Evolutionary conservation across 2,888 invertebrate species (phyloP), one percentile per base, ranked within the genome.

Genomic region (Shargacucullia verbasci): DNA sequence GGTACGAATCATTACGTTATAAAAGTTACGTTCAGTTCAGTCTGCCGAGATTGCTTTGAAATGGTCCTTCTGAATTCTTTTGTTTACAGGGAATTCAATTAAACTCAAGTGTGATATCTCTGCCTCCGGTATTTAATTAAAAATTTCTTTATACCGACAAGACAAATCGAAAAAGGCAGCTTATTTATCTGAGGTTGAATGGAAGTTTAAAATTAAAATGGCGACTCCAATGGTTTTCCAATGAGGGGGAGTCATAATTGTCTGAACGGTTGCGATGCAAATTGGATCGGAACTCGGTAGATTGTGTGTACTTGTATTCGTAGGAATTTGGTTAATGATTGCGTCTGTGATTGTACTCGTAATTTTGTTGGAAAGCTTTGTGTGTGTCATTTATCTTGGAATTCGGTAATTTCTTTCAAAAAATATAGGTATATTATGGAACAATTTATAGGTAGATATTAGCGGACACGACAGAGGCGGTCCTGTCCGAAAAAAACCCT

Each of bases 221-320:
- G 71, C 67, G 69, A 70, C 72, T 66, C 78, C n/a, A 81, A 85
- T 82, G 79, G 81, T 79, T 85, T 86, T 78, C 78, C 82, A 80
- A 80, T 83, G 80, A 68, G 62, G 40, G n/a, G 77, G 79, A 82
- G 79, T 80, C 80, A 84, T 85, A 78, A 81, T 79, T 66, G 72
- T 70, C 73, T 73, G 76, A 79, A 79, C 20, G 78, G 81, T 76
- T 69, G 73, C 67, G 59, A 78, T 78, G 70, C 66, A 64, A 80
- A 76, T 80, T 72, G 74, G 70, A 72, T 69, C 69, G 70, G 59
- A 69, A 65, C 64, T 63, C 44, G 52, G 47, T 61, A 65, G 70
- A 66, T 73, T 74, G 70, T 67, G 69, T 66, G 63, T 59, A 61
- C 20, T 20, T 20, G 20, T 20, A 4, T 65, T 57, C 70, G 57